phyloP scores from a whole-genome alignment of 2,113 vertebrate species.

The Siniperca knerii region DNA sequence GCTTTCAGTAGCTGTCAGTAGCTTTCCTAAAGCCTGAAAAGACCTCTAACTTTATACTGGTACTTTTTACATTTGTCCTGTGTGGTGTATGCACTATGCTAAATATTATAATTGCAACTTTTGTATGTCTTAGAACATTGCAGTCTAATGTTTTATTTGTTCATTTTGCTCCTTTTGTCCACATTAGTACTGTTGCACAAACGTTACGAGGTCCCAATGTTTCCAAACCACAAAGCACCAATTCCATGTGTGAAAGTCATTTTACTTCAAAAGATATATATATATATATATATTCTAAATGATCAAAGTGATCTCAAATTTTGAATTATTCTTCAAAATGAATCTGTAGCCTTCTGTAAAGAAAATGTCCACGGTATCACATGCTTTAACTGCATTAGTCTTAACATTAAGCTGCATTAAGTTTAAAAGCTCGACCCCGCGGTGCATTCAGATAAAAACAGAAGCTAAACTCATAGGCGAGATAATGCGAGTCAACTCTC shows the following conservation, averaged over 20 bases:
- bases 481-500: conserved; percentile 27
- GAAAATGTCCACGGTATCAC: background rate
- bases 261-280: background rate
- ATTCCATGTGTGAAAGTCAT: background rate
- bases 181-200: background rate
- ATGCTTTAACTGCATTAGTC: background rate
- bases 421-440: conserved; percentile 18
- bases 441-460: conserved; percentile 6
- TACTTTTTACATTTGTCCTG: background rate
- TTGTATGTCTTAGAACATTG: background rate
- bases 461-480: conserved; percentile 26
- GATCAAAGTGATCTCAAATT: background rate
- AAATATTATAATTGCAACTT: background rate
- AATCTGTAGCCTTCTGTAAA: background rate
- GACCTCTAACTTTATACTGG: too few species aligned
- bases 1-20: background rate
- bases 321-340: background rate
- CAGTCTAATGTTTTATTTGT: background rate
- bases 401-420: background rate
- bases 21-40: background rate
- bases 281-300: background rate
- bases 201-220: background rate
- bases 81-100: background rate
- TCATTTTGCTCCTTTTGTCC: background rate
- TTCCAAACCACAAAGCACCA: conserved; percentile 4